phyloP scores from a whole-genome alignment of 1,140 invertebrate species.

The Aporrectodea caliginosa region DNA sequence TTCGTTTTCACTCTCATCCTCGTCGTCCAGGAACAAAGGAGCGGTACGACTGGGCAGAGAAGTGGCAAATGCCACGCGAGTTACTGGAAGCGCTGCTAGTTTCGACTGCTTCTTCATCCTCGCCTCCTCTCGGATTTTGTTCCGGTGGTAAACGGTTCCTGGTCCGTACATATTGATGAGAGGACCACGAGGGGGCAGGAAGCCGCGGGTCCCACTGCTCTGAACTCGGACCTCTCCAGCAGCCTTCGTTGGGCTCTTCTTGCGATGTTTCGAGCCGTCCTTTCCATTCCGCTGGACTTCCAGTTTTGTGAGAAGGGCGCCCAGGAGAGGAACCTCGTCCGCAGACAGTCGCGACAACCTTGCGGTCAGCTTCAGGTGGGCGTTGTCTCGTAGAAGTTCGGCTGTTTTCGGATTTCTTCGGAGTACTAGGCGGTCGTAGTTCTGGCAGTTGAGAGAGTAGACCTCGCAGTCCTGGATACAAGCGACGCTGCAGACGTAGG shows the following conservation, averaged over 20 bases:
- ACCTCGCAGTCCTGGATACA: conserved; percentile 47
- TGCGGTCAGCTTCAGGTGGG: conserved; percentile 42
- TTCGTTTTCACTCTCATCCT: too few relatives aligned
- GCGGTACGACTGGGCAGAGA: too few relatives aligned
- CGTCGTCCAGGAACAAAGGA: too few relatives aligned
- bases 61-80: too few relatives aligned
- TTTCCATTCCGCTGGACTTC: not conserved
- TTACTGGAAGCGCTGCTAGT: too few relatives aligned
- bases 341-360: conserved; percentile 33
- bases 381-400: conserved; percentile 42
- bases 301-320: conserved; percentile 27
- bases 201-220: not conserved
- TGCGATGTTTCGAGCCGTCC: not conserved
- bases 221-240: not conserved
- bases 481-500: conserved; percentile 46
- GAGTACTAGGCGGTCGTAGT: conserved; percentile 48
- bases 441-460: conserved; percentile 48
- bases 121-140: not conserved
- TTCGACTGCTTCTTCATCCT: not conserved
- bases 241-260: conserved; percentile 11
- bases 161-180: not conserved
- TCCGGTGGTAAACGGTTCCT: not conserved
- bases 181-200: not conserved
- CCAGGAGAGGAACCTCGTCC: conserved; percentile 27
- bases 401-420: conserved; percentile 43